These are phyloP conservation scores for Nylanderia fulva DNA, from an alignment of 1,140 invertebrate genomes.

Conservation along the genomic window DNA sequence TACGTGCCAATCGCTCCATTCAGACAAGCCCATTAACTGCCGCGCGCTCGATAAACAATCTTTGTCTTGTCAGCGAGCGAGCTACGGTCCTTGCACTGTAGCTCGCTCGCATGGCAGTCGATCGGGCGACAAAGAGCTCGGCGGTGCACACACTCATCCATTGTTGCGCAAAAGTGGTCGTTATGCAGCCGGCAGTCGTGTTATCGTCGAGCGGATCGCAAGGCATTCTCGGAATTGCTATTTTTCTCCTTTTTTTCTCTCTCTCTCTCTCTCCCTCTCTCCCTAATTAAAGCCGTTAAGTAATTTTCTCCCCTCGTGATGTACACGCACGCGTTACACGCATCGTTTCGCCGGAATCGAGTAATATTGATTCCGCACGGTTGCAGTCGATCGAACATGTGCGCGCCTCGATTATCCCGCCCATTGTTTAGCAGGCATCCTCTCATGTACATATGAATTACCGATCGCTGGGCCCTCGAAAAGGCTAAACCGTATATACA, in stretches of 20 bases:
- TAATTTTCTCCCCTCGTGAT: slow-evolving; percentile 36
- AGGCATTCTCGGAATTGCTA: slow-evolving; percentile 44
- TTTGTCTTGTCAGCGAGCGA: slow-evolving; percentile 25
- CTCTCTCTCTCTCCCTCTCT: neutral
- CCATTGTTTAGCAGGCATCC: slow-evolving; percentile 65
- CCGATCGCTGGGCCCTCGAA: slow-evolving; percentile 73
- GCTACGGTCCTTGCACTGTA: slow-evolving; percentile 22
- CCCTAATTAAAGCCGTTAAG: slow-evolving; percentile 40
- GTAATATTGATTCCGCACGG: slow-evolving; percentile 61
- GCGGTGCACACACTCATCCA: slow-evolving; percentile 62
- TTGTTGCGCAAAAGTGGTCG: slow-evolving; percentile 57
- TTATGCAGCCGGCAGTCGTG: slow-evolving; percentile 24
- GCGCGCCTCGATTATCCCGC: slow-evolving; percentile 67
- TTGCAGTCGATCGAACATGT: slow-evolving; percentile 69
- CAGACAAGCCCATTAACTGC: slow-evolving; percentile 67
- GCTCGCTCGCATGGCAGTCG: slow-evolving; percentile 65
- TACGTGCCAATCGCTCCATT: slow-evolving; percentile 67
- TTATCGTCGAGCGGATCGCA: slow-evolving; percentile 34
- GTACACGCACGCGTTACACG: slow-evolving; percentile 33
- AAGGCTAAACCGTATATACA: slow-evolving; percentile 46
- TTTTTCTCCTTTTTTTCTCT: too few relatives aligned
- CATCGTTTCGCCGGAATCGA: slow-evolving; percentile 48
- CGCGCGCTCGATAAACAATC: slow-evolving; percentile 66
- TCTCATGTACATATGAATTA: slow-evolving; percentile 70
- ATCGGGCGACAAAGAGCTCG: slow-evolving; percentile 32